A percentile compares a stretch with the other conserved stretches of the same genome.
Conservation (phyloP, 2,113 vertebrate species). For the Mustela nigripes region DNA sequence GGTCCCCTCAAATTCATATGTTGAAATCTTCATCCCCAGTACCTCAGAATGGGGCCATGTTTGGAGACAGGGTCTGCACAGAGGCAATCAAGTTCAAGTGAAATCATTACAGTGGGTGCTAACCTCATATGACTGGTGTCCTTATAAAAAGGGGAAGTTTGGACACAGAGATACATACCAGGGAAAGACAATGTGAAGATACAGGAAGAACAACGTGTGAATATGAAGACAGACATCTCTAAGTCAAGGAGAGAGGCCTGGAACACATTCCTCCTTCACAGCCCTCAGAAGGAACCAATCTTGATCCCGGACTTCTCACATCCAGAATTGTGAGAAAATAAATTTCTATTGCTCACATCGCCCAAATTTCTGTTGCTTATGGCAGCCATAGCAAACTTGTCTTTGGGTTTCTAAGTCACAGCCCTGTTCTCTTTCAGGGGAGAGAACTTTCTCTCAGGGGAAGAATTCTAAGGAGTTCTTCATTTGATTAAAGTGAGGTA, state of each 20-base stretch:
- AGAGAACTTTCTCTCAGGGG: background rate
- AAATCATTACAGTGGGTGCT: background rate
- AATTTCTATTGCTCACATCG: background rate
- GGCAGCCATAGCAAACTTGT: background rate
- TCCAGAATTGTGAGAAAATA: background rate
- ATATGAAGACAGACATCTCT: background rate
- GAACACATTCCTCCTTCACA: background rate
- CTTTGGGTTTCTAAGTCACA: background rate
- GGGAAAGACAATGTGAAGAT: background rate
- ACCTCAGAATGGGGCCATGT: background rate
- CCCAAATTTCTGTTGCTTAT: background rate
- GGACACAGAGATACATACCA: background rate
- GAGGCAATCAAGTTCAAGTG: background rate
- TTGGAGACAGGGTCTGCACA: background rate
- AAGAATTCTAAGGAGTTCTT: background rate
- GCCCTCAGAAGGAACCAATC: background rate
- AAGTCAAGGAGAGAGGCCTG: background rate
- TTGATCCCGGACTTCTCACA: background rate
- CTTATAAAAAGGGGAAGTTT: background rate
- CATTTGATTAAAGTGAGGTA: background rate
- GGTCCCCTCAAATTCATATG: background rate
- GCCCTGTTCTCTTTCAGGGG: background rate
- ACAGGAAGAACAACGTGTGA: background rate
- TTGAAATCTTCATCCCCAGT: background rate
- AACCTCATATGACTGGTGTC: background rate